Evolutionary conservation across 1,140 invertebrate genomes (phyloP), one percentile per base, ranked within the genome.

Genomic region (Drosophila lowei): DNA sequence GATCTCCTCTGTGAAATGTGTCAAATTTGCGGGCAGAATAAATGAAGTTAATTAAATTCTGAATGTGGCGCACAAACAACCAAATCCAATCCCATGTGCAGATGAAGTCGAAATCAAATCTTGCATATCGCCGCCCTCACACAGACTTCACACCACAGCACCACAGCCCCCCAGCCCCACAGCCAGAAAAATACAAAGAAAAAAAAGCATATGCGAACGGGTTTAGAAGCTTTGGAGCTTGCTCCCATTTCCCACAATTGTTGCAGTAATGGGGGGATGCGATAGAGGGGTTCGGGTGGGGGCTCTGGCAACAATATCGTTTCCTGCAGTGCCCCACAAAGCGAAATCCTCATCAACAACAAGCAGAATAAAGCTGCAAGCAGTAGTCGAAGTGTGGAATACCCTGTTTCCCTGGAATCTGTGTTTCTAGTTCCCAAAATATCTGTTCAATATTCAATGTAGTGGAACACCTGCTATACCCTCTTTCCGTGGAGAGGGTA

Each of bases 101-200:
- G 52, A 49, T 59, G 66, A 54, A 67, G 54, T 47, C 52, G 58
- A 85, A 80, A 72, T 77, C 66, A 89, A 89, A 83, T 89, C 78
- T 89, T 79, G 64, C 83, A 89, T 79, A 89, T 84, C 83, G 79
- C 83, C 34, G 79, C 83, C 83, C 52, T 64, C 57, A 62, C 48
- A 52, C 57, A 75, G 52, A 48, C 21, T 79, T 64, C 23, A 44
- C 71, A 60, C 56, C 30, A 2, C 28, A 58, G 55, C 38, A 47
- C 54, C 57, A 73, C 43, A 58, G 53, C 11, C 25, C 9, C 11
- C 6, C 41, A 48, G 8, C 8, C 30, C 54, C 42, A 57, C 53
- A 54, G 28, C 34, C 23, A 23, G 38, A 67, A 30, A 11, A 23
- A 66, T 30, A 49, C 38, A 46, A 30, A 61, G 38, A 21, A 41